Conservation (phyloP, 2,888 invertebrate species). For the Nezara viridula region DNA sequence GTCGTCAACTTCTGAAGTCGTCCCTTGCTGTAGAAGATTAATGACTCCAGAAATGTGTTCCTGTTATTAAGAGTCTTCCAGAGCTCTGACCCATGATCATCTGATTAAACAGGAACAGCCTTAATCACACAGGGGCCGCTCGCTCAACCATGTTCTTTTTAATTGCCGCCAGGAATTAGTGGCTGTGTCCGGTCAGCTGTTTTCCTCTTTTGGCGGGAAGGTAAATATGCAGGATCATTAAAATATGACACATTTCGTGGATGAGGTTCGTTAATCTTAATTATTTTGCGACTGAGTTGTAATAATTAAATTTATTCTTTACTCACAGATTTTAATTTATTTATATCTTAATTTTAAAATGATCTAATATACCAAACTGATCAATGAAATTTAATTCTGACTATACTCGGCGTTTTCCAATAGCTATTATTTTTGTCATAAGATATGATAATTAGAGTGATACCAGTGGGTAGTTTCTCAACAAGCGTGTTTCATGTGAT, state of each 20-base stretch:
- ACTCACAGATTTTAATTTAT: neutral
- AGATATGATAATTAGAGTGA: too few relatives aligned
- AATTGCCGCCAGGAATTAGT: slow-evolving; percentile 36
- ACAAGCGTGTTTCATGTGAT: too few relatives aligned
- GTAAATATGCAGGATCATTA: neutral
- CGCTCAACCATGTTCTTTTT: slow-evolving; percentile 31
- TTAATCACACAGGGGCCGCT: slow-evolving; percentile 6
- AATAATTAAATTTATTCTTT: neutral
- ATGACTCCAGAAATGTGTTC: neutral
- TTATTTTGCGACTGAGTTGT: neutral
- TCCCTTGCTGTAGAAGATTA: neutral
- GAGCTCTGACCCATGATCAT: neutral
- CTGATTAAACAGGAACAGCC: slow-evolving; percentile 9
- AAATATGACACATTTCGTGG: neutral
- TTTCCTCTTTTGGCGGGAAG: neutral
- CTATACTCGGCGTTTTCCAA: too few relatives aligned
- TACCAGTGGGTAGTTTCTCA: too few relatives aligned
- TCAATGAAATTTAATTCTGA: too few relatives aligned
- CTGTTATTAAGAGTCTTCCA: neutral
- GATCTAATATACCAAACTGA: too few relatives aligned
- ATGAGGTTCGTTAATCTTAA: neutral
- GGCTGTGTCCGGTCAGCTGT: slow-evolving; percentile 4
- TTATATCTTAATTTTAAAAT: too few relatives aligned
- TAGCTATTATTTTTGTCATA: too few relatives aligned
- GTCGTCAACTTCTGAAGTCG: neutral